Evolutionary conservation across 2,113 vertebrate genomes (phyloP).

Genomic region (Melanerpes aurifrons): DNA sequence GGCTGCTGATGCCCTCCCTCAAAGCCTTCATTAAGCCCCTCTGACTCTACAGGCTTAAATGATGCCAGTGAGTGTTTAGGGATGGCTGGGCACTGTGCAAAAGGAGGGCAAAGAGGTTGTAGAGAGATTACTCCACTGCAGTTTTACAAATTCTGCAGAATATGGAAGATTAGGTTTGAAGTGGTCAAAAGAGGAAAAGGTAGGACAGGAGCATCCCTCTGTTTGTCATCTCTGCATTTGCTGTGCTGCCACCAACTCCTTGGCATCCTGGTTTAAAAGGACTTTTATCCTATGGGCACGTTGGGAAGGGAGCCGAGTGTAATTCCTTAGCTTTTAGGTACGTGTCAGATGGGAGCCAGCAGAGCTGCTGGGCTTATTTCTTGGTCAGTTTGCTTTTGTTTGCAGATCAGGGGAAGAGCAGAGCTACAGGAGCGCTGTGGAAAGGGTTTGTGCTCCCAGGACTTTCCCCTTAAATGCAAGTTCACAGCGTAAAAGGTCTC

Average conservation of each 20-base stretch:
- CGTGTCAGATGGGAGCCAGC: background rate
- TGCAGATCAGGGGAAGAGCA: background rate
- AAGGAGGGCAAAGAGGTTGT: background rate
- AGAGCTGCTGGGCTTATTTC: background rate
- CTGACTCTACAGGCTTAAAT: background rate
- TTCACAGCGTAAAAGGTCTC: background rate
- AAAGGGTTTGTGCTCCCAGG: background rate
- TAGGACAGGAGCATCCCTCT: background rate
- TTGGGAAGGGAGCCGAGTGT: background rate
- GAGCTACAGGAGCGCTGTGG: background rate
- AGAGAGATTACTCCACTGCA: background rate
- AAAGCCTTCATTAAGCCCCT: background rate
- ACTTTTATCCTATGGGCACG: background rate
- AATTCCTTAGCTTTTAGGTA: background rate
- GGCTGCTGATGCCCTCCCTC: background rate
- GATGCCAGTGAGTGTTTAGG: background rate
- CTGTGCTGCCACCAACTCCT: background rate
- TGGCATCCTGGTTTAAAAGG: background rate
- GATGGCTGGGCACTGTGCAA: background rate
- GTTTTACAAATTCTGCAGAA: background rate
- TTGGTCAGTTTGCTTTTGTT: background rate
- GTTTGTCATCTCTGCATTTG: background rate
- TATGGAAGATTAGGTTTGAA: background rate
- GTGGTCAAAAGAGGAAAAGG: background rate
- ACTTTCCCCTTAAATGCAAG: slow-evolving; percentile 41